phyloP scores from a whole-genome alignment of 2,888 invertebrate genomes.

The Amiota mariae region DNA sequence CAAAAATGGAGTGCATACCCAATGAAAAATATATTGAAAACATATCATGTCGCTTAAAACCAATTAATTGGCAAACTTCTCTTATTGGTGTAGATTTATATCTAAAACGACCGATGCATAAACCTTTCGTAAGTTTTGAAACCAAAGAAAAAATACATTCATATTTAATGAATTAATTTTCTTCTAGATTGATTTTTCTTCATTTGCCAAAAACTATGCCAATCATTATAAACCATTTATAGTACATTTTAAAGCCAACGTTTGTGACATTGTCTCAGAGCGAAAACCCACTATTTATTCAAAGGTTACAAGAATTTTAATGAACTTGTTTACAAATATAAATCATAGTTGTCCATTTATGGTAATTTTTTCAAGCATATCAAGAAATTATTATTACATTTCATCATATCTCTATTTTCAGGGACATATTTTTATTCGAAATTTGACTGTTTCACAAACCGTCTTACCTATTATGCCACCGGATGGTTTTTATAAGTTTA shows the following conservation, averaged over 20 bases:
- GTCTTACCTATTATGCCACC: too few species aligned
- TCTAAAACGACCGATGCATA: not conserved
- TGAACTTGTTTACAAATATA: constrained; percentile 33
- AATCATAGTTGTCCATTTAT: constrained; percentile 38
- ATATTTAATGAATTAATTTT: too few species aligned
- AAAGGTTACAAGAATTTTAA: constrained; percentile 16
- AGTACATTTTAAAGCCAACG: constrained; percentile 32
- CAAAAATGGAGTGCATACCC: constrained; percentile 36
- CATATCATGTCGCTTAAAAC: constrained; percentile 8
- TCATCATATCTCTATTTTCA: too few species aligned
- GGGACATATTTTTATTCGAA: too few species aligned
- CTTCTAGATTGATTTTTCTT: constrained; percentile 28
- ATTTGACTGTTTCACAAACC: too few species aligned
- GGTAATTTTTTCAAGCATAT: constrained; percentile 15
- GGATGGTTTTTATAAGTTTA: too few species aligned
- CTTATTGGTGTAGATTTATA: constrained; percentile 11
- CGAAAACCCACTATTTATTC: constrained; percentile 24
- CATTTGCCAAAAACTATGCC: constrained; percentile 26
- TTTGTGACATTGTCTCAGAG: constrained; percentile 34
- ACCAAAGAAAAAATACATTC: too few species aligned
- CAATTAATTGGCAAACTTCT: constrained; percentile 24
- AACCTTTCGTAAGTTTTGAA: constrained; percentile 25
- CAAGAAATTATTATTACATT: not conserved
- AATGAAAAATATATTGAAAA: constrained; percentile 18
- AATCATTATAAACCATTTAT: constrained; percentile 39